Percentiles rank a stretch among this genome's conserved stretches.
phyloP scores from a whole-genome alignment of 2,888 invertebrate genomes.

The Xestia c-nigrum region DNA sequence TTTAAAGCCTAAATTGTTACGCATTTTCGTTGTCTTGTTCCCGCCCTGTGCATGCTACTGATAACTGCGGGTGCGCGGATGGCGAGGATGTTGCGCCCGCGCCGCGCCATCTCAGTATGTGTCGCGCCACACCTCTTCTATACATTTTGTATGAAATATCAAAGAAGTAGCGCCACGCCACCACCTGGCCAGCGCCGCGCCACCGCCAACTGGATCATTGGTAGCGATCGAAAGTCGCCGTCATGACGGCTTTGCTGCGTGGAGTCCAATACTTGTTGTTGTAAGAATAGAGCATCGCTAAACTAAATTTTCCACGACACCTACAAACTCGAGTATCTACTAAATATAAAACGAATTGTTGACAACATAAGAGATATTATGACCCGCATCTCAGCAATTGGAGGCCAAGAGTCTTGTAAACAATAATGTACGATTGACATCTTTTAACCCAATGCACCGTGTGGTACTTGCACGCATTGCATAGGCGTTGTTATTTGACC shows the following conservation, averaged over 20 bases:
- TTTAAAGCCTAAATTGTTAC: no score
- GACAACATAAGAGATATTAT: slow-evolving; percentile 4
- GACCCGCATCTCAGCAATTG: slow-evolving; percentile 30
- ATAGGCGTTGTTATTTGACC: neutral
- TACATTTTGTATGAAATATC: no score
- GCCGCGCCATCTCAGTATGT: no score
- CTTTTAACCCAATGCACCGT: slow-evolving; percentile 24
- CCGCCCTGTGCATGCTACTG: no score
- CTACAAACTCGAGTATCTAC: neutral
- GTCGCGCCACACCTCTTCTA: no score
- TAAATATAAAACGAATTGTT: slow-evolving; percentile 26
- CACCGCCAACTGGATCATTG: neutral
- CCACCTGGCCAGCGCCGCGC: no score
- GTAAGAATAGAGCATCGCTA: neutral
- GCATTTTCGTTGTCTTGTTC: no score
- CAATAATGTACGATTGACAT: slow-evolving; percentile 33
- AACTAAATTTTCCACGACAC: neutral
- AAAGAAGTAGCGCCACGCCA: no score
- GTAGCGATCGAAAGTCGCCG: neutral
- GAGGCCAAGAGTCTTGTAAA: slow-evolving; percentile 1
- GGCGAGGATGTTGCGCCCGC: no score
- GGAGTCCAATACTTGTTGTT: neutral
- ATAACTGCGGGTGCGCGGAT: no score
- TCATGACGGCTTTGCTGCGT: neutral
- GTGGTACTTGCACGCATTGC: neutral